These are phyloP conservation scores for Brevimyrus niger DNA, from an alignment of 2,113 vertebrate genomes.

Conservation along the genomic window DNA sequence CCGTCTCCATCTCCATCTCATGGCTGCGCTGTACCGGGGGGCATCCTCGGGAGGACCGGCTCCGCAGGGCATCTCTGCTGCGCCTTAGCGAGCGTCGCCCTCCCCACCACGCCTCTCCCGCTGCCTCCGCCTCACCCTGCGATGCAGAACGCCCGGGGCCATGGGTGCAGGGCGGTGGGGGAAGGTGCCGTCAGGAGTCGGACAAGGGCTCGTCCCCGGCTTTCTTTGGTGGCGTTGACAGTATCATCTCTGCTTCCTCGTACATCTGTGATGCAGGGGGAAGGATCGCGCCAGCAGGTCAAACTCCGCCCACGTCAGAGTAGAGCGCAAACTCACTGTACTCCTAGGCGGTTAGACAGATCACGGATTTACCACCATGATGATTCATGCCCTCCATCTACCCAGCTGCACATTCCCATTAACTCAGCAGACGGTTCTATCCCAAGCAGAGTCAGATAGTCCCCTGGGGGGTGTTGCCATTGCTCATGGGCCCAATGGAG, in stretches of 20 bases:
- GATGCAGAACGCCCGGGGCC: not conserved
- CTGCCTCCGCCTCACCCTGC: not conserved
- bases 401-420: not conserved
- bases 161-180: not conserved
- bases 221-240: conserved; percentile 55
- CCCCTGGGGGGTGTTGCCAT: too few species aligned
- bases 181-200: not conserved
- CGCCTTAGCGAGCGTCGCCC: not conserved
- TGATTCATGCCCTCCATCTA: not conserved
- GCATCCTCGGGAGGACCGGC: not conserved
- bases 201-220: conserved; percentile 28
- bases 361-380: not conserved
- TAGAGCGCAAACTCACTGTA: not conserved
- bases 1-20: not conserved
- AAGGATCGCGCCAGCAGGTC: not conserved
- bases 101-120: not conserved
- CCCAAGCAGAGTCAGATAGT: not conserved
- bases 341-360: not conserved
- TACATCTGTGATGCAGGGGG: conserved; percentile 18
- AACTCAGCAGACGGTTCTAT: not conserved
- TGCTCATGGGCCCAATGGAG: not conserved
- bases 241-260: conserved; percentile 41
- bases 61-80: not conserved
- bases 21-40: not conserved
- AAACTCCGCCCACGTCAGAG: not conserved